Percentiles rank a stretch among this genome's conserved stretches.
Conservation (phyloP, 2,797 vertebrate genomes). For the Lindbergichthys nudifrons region DNA sequence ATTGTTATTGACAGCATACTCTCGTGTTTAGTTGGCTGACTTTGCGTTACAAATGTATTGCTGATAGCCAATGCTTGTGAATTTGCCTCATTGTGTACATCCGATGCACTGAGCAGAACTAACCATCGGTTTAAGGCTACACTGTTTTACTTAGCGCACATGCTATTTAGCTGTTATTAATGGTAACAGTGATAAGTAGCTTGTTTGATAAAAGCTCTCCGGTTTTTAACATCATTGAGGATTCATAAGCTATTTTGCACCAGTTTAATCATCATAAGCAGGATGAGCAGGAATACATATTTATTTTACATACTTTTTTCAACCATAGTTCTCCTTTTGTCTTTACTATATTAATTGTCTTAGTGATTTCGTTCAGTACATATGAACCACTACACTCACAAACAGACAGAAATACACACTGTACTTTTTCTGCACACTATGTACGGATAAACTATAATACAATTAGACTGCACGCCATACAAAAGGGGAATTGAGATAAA, state of each 20-base stretch:
- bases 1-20: background rate
- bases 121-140: background rate
- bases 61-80: background rate
- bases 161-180: slow-evolving; percentile 30
- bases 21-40: background rate
- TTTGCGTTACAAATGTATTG: accelerated
- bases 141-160: background rate
- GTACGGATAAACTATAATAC: no score
- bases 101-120: background rate
- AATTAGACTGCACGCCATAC: no score
- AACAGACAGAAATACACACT: no score
- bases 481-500: no score
- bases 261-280: background rate
- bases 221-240: background rate
- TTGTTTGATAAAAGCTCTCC: background rate
- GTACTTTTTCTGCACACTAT: no score
- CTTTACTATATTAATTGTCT: no score
- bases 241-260: background rate
- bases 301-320: background rate
- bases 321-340: background rate
- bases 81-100: background rate
- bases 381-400: no score
- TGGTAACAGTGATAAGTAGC: slow-evolving; percentile 16
- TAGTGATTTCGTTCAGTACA: no score
- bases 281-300: background rate